A percentile compares a stretch with the other conserved stretches of the same genome.
Conservation (phyloP, 2,113 vertebrate genomes). For the Ranitomeya variabilis region DNA sequence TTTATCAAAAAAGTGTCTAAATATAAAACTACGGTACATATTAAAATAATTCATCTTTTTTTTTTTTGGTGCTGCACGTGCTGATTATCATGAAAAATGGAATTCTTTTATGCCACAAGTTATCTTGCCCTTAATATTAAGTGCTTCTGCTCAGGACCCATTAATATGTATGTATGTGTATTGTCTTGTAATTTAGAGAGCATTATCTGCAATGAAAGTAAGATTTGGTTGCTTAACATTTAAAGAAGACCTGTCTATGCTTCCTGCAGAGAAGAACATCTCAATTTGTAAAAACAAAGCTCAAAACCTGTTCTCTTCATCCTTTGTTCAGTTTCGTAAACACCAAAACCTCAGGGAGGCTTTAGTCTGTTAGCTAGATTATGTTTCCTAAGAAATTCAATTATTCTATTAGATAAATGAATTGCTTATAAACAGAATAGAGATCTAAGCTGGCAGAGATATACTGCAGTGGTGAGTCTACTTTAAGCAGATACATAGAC, state of each 20-base stretch:
- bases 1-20: too few relatives aligned
- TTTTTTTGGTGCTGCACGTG: background rate
- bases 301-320: background rate
- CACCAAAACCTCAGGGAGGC: slow-evolving; percentile 15
- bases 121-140: background rate
- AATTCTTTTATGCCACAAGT: background rate
- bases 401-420: slow-evolving; percentile 50
- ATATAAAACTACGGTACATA: too few relatives aligned
- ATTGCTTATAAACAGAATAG: slow-evolving; percentile 33
- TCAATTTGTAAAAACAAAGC: slow-evolving; percentile 35
- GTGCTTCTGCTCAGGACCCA: background rate
- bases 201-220: background rate
- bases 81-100: background rate
- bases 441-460: background rate
- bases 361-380: slow-evolving; percentile 36
- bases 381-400: slow-evolving; percentile 32
- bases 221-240: slow-evolving; percentile 25
- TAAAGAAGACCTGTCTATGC: background rate
- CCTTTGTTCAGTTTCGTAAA: slow-evolving; percentile 32
- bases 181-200: slow-evolving; percentile 20
- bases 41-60: too few relatives aligned
- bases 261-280: slow-evolving; percentile 17
- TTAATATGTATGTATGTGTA: background rate
- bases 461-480: slow-evolving; percentile 3
- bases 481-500: slow-evolving; percentile 7